Percentiles rank a stretch among this genome's conserved stretches.
Evolutionary conservation across 2,113 vertebrate species (phyloP).

Genomic region (Anseranas semipalmata): DNA sequence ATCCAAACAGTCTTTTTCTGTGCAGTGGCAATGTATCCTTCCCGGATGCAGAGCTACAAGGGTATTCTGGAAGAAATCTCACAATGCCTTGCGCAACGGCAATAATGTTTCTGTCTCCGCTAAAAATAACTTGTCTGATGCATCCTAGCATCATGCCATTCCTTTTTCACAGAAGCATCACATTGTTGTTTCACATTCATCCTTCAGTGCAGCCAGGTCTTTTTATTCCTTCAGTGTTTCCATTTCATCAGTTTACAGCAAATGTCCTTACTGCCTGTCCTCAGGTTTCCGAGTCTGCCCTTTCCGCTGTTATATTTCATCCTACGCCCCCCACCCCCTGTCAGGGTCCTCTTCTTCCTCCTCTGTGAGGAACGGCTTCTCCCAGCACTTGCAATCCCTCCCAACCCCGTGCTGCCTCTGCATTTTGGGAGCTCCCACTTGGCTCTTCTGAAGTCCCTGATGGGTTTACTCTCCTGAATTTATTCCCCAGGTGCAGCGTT

Average conservation of each 20-base stretch:
- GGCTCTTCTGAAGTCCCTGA: background rate
- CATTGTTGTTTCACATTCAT: background rate
- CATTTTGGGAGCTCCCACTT: background rate
- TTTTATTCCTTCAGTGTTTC: background rate
- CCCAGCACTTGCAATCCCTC: background rate
- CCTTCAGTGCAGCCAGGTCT: background rate
- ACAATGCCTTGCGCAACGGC: conserved; percentile 17
- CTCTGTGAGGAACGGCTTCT: background rate
- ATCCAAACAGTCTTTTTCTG: background rate
- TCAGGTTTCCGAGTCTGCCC: background rate
- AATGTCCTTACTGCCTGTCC: background rate
- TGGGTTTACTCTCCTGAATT: background rate
- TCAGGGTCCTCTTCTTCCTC: background rate
- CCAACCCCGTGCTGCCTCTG: background rate
- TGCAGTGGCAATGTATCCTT: background rate
- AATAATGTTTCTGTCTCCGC: conserved; percentile 40
- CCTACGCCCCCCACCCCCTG: background rate
- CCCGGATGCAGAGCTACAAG: background rate
- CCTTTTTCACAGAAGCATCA: conserved; percentile 8
- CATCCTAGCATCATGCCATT: conserved; percentile 8
- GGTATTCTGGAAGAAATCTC: conserved; percentile 31
- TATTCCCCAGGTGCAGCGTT: background rate
- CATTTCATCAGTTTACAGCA: background rate
- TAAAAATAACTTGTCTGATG: conserved; percentile 63
- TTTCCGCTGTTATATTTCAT: background rate